Base-by-base conservation (phyloP, 2,797 vertebrate genomes). In the Prunella strophiata region DNA sequence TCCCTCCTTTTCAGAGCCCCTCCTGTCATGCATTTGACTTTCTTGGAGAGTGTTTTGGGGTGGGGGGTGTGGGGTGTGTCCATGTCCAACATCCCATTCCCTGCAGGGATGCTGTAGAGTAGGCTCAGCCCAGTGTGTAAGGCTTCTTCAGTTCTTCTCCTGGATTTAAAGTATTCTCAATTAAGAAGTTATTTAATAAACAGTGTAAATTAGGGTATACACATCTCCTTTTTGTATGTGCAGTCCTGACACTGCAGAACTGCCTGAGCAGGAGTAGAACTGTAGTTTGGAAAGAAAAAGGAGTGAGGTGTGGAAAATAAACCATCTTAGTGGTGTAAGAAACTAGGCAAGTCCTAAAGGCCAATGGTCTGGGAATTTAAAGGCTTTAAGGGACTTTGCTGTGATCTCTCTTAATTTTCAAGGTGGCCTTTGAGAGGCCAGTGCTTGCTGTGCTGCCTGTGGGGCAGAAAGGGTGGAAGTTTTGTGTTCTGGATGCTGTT, bases 1-100 rank as follows among this genome's bases (percentile, higher is more conserved):
- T 95, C 94, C 91, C 88, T 75, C 95, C 87, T 96, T 94, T 76
- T 61, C 80, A 70, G 80, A 91, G 61, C 85, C 81, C 91, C 86
- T 91, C 87, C 90, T 79, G 8, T 88, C 59, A 23, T 29, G 30
- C 75, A 4, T 90, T 94, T 73, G 88, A 93, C 85, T 89, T 95
- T 52, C 62, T 40, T 22, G 87, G 94, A 96, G 91, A 86, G 85
- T 85, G 80, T 65, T 20, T 72, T 32, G 85, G 74, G 92, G 75
- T 75, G 73, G 89, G 81, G 32, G 16, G 66, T 59, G 58, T 38
- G 58, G 58, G 36, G 58, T 76, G 71, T 83, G 74, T 81, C 36
- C 16, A 8, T 30, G 62, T 36, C 34, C 30, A 85, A 52, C 59
- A 38, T 54, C 13, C 36, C 52, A 12, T 81, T 93, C 91, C 77